These are phyloP conservation scores for Oryzias javanicus DNA, from an alignment of 2,113 vertebrate species.

Conservation along the genomic window DNA sequence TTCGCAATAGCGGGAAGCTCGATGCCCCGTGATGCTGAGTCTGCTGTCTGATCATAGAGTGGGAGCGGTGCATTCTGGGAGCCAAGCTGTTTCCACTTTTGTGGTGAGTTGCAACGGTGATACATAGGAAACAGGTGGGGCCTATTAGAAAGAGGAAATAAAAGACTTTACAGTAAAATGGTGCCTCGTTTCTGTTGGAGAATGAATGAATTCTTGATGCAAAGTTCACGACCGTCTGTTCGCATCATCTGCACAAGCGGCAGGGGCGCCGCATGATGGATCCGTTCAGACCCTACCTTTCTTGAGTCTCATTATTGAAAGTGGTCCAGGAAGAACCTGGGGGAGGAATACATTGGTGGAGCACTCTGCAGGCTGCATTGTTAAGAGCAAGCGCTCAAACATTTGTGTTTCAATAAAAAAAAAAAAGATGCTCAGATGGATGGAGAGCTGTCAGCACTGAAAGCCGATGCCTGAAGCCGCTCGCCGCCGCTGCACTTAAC, in stretches of 20 bases:
- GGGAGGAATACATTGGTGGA: constrained; percentile 28
- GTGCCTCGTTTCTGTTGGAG: background rate
- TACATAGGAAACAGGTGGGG: constrained; percentile 58
- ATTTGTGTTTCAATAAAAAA: too few relatives aligned
- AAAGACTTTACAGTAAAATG: background rate
- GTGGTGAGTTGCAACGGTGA: background rate
- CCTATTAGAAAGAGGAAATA: background rate
- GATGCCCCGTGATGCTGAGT: constrained; percentile 47
- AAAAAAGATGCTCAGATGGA: constrained; percentile 26
- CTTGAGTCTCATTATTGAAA: constrained; percentile 62
- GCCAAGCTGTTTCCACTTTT: constrained; percentile 20
- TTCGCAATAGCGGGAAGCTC: constrained; percentile 12
- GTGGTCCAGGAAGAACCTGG: constrained; percentile 35
- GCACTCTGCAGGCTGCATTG: background rate
- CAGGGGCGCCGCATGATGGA: constrained; percentile 19
- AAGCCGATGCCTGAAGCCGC: constrained; percentile 13
- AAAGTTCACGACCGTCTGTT: constrained; percentile 35
- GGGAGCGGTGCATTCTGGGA: constrained; percentile 47
- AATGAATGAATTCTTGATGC: constrained; percentile 10
- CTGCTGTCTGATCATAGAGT: constrained; percentile 60
- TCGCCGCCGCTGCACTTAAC: constrained; percentile 20
- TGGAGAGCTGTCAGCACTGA: constrained; percentile 36
- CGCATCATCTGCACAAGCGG: constrained; percentile 3
- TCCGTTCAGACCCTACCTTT: constrained; percentile 21
- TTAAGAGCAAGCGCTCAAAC: constrained; percentile 1